A percentile compares a stretch with the other conserved stretches of the same genome.
Conservation (phyloP, 2,113 vertebrate genomes). For the Alouatta palliata region DNA sequence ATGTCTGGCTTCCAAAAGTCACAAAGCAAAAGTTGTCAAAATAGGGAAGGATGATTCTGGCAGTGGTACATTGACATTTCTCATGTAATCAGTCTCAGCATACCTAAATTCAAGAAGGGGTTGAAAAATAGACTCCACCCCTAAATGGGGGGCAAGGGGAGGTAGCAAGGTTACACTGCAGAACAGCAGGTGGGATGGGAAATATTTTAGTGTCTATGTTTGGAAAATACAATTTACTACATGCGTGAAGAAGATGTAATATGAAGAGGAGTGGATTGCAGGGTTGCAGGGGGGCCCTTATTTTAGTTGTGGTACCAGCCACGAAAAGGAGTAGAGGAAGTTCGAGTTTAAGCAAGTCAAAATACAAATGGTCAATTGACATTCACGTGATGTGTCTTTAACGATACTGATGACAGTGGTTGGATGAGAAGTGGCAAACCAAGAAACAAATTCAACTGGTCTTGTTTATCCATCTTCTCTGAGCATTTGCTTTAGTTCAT, state of each 20-base stretch:
- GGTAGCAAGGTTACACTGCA: background rate
- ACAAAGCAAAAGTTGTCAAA: background rate
- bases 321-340: background rate
- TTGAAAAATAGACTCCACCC: background rate
- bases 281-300: background rate
- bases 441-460: background rate
- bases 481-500: background rate
- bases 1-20: background rate
- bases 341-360: conserved; percentile 3
- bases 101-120: background rate
- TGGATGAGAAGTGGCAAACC: background rate
- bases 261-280: background rate
- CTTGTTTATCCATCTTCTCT: background rate
- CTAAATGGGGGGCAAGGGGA: background rate
- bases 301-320: background rate
- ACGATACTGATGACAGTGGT: background rate
- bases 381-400: background rate
- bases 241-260: background rate
- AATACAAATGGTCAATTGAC: background rate
- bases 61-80: background rate
- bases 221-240: background rate
- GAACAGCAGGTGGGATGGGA: background rate
- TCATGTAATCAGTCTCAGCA: background rate
- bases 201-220: background rate
- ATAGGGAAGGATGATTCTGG: background rate